Evolutionary conservation across 2,888 invertebrate species (phyloP).

Genomic region (Aleiodes leptofemur): DNA sequence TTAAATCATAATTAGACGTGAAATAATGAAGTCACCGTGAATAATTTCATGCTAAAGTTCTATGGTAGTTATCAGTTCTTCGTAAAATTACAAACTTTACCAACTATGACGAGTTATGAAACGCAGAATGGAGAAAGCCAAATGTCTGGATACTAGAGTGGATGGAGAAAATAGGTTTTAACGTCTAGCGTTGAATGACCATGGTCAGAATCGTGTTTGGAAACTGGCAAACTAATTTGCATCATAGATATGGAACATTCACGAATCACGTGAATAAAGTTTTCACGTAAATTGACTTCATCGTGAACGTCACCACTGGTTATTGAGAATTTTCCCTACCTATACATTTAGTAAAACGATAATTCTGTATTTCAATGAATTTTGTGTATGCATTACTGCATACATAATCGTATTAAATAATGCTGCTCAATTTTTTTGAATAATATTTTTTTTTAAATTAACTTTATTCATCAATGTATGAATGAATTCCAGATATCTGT

Average conservation of each 20-base stretch:
- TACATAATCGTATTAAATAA: no score
- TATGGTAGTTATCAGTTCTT: constrained; percentile 34
- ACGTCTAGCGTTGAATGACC: constrained; percentile 52
- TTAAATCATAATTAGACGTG: constrained; percentile 34
- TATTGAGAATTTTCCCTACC: background rate
- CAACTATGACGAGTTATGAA: constrained; percentile 28
- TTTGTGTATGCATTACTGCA: no score
- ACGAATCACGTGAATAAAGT: constrained; percentile 50
- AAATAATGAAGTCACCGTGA: constrained; percentile 39
- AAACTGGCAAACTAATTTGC: constrained; percentile 57
- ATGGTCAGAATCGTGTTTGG: constrained; percentile 52
- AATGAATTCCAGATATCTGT: background rate
- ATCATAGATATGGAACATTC: constrained; percentile 47
- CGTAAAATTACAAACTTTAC: constrained; percentile 36
- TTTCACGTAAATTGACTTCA: constrained; percentile 42
- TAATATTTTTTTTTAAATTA: no score
- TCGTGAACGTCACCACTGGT: background rate
- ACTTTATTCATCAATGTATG: background rate
- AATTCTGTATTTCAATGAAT: no score
- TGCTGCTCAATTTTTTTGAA: no score
- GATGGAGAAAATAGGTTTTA: constrained; percentile 41
- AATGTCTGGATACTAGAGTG: constrained; percentile 30
- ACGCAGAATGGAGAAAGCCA: constrained; percentile 9
- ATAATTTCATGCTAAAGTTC: constrained; percentile 42
- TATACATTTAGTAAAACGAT: no score